phyloP scores from a whole-genome alignment of 1,140 invertebrate genomes.

The Orchestia grillus region DNA sequence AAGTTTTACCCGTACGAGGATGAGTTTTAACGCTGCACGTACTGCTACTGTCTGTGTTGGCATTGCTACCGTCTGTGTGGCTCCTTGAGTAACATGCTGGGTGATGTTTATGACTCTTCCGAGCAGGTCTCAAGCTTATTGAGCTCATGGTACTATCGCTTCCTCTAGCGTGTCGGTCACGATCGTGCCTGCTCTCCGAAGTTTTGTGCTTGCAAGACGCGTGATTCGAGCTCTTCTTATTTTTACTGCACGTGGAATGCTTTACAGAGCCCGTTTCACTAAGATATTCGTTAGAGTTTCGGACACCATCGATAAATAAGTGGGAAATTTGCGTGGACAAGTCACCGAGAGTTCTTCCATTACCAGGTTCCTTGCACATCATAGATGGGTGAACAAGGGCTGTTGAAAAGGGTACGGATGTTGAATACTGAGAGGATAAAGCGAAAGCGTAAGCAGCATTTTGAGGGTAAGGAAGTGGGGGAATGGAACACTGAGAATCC shows the following conservation, averaged over 20 bases:
- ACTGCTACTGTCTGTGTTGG: slow-evolving; percentile 43
- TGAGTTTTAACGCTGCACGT: slow-evolving; percentile 16
- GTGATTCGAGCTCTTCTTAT: slow-evolving; percentile 4
- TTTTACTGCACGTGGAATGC: neutral
- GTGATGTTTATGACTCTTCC: neutral
- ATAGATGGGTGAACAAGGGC: neutral
- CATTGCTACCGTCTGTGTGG: neutral
- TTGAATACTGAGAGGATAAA: neutral
- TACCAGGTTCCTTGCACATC: neutral
- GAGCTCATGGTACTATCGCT: slow-evolving; percentile 2
- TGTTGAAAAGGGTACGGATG: neutral
- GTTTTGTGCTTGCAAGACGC: slow-evolving; percentile 13
- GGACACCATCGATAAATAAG: neutral
- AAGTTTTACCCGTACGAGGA: neutral
- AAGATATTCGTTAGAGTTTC: neutral
- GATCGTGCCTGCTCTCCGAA: neutral
- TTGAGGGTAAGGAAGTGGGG: neutral
- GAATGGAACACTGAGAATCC: neutral
- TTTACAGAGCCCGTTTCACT: neutral
- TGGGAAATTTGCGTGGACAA: neutral
- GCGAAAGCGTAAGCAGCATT: slow-evolving; percentile 3
- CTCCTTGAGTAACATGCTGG: neutral
- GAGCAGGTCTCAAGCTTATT: neutral
- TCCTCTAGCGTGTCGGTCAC: neutral
- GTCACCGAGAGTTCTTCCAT: neutral